Base-by-base conservation (phyloP, 2,888 invertebrate genomes). In the Dusona sp. region DNA sequence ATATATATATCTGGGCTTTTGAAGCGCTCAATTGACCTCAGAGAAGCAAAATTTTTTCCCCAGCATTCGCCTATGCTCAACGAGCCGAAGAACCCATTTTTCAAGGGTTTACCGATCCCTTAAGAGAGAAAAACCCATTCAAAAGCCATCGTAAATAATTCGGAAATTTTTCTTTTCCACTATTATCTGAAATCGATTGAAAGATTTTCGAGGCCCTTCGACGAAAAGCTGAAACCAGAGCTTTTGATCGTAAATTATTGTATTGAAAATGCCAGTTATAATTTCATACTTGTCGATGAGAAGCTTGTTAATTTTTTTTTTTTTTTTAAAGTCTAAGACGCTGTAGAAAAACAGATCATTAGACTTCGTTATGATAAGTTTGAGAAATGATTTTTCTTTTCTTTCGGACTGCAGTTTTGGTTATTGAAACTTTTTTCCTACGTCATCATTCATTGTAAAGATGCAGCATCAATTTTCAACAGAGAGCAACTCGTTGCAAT, bases 381-480 rank as follows among this genome's bases (percentile, higher is more conserved):
- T 22, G 29, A 73, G 2, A 57, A n/a, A 22, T 19, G n/a, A 36
- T 74, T 42, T 38, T 42, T 54, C n/a, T n/a, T 29, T 68, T 19
- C 25, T 38, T 36, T 19, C 75, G 11, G 1, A 61, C n/a, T 42
- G 16, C 7, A 67, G 25, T 45, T 73, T 45, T n/a, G 3, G 25
- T 72, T 51, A 61, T 42, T 42, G 9, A 9, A n/a, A 70, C n/a
- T 25, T 70, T 61, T 57, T 68, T 25, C 11, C 33, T 13, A 19
- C 29, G 67, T 54, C 68, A 77, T 84, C 61, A 75, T 79, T 75
- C 61, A 79, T 70, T 70, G 38, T 65, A 64, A 29, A 61, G 22
- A 13, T 11, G 29, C 3, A 51, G 80, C 64, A 72, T 77, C 33
- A 45, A 80, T 84, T 80, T 84, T 36, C 64, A 45, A 19, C 33